phyloP scores from a whole-genome alignment of 2,797 vertebrate species.

The Pantherophis alleghaniensis region DNA sequence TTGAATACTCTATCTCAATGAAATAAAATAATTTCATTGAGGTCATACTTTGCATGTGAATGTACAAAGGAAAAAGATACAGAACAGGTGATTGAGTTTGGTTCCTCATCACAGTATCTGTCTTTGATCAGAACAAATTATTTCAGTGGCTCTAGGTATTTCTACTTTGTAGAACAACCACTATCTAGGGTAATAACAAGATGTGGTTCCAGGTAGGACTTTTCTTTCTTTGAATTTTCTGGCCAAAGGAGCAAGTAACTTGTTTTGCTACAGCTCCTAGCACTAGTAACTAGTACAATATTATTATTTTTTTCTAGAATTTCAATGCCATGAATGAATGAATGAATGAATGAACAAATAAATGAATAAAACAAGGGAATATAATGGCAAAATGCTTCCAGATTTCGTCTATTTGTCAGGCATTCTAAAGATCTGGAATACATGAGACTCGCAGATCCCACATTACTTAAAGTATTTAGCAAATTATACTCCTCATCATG shows the following conservation, averaged over 20 bases:
- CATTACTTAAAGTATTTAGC: conserved; percentile 62
- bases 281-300: not conserved
- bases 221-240: not conserved
- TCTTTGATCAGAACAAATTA: not conserved
- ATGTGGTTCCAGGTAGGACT: not conserved
- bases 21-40: not conserved
- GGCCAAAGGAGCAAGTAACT: not conserved
- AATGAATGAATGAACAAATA: not conserved
- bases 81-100: not conserved
- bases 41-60: not conserved
- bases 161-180: not conserved
- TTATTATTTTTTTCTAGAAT: not conserved
- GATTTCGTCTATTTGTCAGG: conserved; percentile 59
- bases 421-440: conserved; percentile 63
- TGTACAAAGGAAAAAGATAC: not conserved
- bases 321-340: not conserved
- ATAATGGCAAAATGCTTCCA: conserved; percentile 42
- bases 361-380: not conserved
- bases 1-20: not conserved
- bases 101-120: not conserved
- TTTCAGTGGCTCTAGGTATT: not conserved
- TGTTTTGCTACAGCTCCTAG: not conserved
- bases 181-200: not conserved
- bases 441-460: conserved; percentile 51
- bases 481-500: conserved; percentile 68